phyloP scores from a whole-genome alignment of 2,888 invertebrate genomes.

The Acronicta aceris region DNA sequence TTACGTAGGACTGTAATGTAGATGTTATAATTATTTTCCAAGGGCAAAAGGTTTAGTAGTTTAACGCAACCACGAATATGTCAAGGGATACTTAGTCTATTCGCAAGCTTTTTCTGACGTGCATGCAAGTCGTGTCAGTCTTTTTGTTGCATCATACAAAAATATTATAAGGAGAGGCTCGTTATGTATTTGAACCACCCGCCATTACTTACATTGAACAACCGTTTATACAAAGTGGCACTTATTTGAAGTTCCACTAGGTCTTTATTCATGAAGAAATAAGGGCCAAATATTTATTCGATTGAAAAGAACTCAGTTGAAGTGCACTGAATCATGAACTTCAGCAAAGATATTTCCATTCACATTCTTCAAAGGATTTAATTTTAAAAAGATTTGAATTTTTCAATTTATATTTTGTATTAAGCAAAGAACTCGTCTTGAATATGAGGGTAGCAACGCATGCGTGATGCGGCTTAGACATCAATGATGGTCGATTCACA shows the following conservation, averaged over 20 bases:
- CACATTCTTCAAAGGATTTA: neutral
- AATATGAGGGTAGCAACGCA: constrained; percentile 35
- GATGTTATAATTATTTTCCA: neutral
- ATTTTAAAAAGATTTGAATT: no score
- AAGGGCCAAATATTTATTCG: neutral
- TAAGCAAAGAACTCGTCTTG: constrained; percentile 1
- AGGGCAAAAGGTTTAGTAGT: no score
- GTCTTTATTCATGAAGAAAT: constrained; percentile 14
- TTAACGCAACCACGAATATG: no score
- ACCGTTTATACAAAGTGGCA: constrained; percentile 25
- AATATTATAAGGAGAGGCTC: neutral
- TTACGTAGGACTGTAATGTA: neutral
- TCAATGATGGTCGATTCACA: constrained; percentile 27
- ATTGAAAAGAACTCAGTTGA: neutral
- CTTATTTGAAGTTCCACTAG: constrained; percentile 18
- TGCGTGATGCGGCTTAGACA: constrained; percentile 28
- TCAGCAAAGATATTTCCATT: neutral
- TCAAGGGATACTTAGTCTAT: no score
- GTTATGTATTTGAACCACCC: constrained; percentile 1
- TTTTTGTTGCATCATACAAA: no score
- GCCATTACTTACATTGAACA: constrained; percentile 16
- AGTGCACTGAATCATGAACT: neutral
- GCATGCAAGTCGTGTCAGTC: neutral
- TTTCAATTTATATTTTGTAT: no score
- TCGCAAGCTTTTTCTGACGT: no score